Evolutionary conservation across 2,888 invertebrate genomes (phyloP).

Genomic region (Chrysotoxum bicinctum): DNA sequence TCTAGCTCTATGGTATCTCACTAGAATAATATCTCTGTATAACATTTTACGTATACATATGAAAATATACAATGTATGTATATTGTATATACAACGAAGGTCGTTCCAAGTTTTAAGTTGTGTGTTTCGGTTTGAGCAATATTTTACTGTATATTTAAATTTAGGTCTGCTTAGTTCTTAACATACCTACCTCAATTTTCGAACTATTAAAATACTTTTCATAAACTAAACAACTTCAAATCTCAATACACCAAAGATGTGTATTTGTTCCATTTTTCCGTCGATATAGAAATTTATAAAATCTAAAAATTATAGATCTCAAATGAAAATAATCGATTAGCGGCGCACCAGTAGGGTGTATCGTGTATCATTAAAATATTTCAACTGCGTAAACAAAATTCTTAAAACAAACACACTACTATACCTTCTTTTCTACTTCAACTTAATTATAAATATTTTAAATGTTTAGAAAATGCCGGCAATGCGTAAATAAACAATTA

Average conservation of each 20-base stretch:
- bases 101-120: no score
- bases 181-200: conserved; percentile 16
- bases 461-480: conserved; percentile 34
- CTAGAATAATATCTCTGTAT: no score
- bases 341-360: conserved; percentile 36
- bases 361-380: conserved; percentile 53
- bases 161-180: conserved; percentile 1
- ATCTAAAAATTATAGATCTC: conserved; percentile 27
- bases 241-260: not conserved
- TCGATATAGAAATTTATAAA: not conserved
- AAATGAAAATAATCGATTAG: conserved; percentile 45
- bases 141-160: no score
- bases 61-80: no score
- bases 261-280: not conserved
- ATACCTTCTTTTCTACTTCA: not conserved
- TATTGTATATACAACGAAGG: no score
- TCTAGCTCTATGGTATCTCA: no score
- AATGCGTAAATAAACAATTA: conserved; percentile 38
- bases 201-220: not conserved
- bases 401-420: conserved; percentile 18
- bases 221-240: not conserved
- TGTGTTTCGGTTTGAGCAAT: no score
- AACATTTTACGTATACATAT: no score
- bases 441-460: conserved; percentile 4
- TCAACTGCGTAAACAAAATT: conserved; percentile 49